Conservation (phyloP, 92 coral and sea anemone species). For the Metridium senile region DNA sequence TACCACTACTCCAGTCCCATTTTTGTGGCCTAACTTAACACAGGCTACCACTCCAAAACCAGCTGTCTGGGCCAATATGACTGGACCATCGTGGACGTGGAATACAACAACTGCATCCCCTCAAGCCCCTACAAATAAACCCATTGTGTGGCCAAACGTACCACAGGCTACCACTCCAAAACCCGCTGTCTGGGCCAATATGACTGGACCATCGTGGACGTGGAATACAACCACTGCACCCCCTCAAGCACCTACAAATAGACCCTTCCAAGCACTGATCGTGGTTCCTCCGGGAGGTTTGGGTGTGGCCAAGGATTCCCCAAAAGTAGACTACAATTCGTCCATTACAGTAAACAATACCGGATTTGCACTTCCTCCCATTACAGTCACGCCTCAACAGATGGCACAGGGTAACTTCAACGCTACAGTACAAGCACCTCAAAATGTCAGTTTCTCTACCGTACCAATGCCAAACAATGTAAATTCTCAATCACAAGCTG, state of each 20-base stretch:
- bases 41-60: constrained; percentile 11
- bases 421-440: background rate
- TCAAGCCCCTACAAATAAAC: no score
- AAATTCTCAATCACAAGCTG: background rate
- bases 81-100: constrained; percentile 20
- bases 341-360: background rate
- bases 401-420: background rate
- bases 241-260: background rate
- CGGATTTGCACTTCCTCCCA: background rate
- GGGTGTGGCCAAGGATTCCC: background rate
- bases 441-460: background rate
- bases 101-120: no score
- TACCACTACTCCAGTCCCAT: constrained; percentile 11
- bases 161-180: constrained; percentile 11
- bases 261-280: background rate
- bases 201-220: constrained; percentile 23
- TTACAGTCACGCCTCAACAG: background rate
- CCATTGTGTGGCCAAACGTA: constrained; percentile 23
- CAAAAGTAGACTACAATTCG: background rate
- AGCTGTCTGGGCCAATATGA: constrained; percentile 22
- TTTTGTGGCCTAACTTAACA: constrained; percentile 26
- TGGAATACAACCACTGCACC: constrained; percentile 1
- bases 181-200: constrained; percentile 22
- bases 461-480: background rate
- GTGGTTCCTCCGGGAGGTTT: background rate